phyloP scores from a whole-genome alignment of 2,888 invertebrate species.

The Dasysyrphus albostriatus region DNA sequence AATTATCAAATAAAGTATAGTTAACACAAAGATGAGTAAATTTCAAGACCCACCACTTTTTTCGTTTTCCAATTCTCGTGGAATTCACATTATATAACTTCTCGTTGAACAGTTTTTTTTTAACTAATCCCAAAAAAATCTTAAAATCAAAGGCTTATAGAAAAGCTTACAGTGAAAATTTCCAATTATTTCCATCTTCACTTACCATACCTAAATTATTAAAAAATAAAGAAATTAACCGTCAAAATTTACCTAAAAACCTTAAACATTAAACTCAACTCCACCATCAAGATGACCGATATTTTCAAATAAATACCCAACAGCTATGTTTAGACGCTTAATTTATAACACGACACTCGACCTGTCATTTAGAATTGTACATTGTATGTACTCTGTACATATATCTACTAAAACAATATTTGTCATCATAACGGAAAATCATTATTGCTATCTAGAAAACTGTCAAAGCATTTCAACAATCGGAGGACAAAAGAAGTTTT shows the following conservation, averaged over 20 bases:
- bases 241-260: neutral
- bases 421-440: slow-evolving; percentile 70
- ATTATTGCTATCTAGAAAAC: slow-evolving; percentile 63
- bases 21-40: no score
- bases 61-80: no score
- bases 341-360: slow-evolving; percentile 31
- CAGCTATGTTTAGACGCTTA: neutral
- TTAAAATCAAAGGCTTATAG: no score
- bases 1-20: no score
- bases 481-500: slow-evolving; percentile 55
- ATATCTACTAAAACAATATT: slow-evolving; percentile 59
- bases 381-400: neutral
- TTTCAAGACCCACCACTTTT: no score
- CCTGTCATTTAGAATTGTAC: slow-evolving; percentile 24
- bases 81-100: no score
- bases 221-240: no score
- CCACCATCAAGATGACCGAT: slow-evolving; percentile 20
- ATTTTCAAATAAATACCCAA: slow-evolving; percentile 5
- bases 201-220: no score
- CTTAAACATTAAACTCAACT: neutral
- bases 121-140: no score
- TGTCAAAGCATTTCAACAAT: slow-evolving; percentile 71
- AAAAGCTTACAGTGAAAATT: no score
- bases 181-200: no score
- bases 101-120: no score